Base-by-base conservation (phyloP, 2,888 invertebrate species). In the Dicyrtoma fusca region DNA sequence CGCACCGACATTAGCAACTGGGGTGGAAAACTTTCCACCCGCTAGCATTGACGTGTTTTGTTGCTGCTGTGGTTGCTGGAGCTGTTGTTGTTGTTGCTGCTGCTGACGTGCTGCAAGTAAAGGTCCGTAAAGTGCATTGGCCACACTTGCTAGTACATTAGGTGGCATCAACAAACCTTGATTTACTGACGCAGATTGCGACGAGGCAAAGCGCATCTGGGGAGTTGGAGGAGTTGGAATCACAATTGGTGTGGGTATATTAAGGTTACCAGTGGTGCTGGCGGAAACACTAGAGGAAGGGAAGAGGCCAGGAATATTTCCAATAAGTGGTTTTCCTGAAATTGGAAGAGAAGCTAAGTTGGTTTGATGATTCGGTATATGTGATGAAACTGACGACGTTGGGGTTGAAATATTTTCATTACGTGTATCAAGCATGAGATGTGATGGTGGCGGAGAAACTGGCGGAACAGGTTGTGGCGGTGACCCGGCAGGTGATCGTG, bases 1-100 rank as follows among this genome's bases (percentile, higher is more conserved):
- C 68, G 63, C 66, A 72, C 61, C 34, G 34, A 8, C 3, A 34
- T 19, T 51, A 19, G 51, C 59, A 11, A 51, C n/a, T 17, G 71
- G 45, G 21, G 61, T 53, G 1, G 68, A 62, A 26, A 64, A 71
- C 14, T 64, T 63, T 92, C 90, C 1, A 93, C 92, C 83, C 91
- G 13, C 21, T 17, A 47, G 13, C 17, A 26, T 26, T 5, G 59
- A 59, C 1, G 42, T 19, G 19, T 63, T 44, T 21, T 45, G 81
- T 77, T 19, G 82, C 75, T 63, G 72, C 53, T 65, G 81, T 77
- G 17, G 82, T 76, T 71, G 76, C 75, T 10, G 85, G 85, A 4
- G 64, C 8, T 64, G 81, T 77, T 19, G 82, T 75, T 69, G 75
- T 75, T 10, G 85, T 85, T 5, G 86, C 85, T 72, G 76, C 70